Conservation (phyloP, 2,888 invertebrate species). For the Platycnemis pennipes region DNA sequence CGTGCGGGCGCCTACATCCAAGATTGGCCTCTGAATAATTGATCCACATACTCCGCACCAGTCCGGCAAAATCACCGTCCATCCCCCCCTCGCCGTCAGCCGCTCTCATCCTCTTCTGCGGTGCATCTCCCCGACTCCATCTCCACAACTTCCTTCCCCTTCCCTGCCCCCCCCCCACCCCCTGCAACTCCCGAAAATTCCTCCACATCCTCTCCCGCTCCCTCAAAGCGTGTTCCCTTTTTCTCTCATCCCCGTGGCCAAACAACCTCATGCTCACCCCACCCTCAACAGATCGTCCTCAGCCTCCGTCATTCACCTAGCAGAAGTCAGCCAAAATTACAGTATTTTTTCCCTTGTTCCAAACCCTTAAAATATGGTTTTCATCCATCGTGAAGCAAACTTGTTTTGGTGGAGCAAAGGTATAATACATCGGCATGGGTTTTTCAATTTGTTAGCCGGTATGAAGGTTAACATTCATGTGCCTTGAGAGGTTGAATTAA, state of each 20-base stretch:
- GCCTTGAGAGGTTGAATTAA: too few relatives aligned
- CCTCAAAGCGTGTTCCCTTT: background rate
- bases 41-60: conserved; percentile 55
- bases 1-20: conserved; percentile 57
- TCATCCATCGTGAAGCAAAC: too few relatives aligned
- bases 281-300: too few relatives aligned
- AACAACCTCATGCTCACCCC: background rate
- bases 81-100: background rate
- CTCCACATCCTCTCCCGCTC: background rate
- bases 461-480: too few relatives aligned
- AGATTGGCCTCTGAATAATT: conserved; percentile 66
- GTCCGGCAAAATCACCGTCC: conserved; percentile 50
- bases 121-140: background rate
- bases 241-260: background rate
- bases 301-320: too few relatives aligned
- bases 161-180: background rate
- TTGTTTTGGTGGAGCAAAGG: too few relatives aligned
- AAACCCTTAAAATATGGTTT: too few relatives aligned
- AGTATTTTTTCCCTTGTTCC: too few relatives aligned
- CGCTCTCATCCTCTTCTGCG: background rate
- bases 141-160: background rate
- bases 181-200: too few relatives aligned
- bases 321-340: too few relatives aligned
- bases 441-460: too few relatives aligned
- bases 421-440: too few relatives aligned